Conservation (phyloP, 2,888 invertebrate genomes). For the Stenoptilia bipunctidactyla region DNA sequence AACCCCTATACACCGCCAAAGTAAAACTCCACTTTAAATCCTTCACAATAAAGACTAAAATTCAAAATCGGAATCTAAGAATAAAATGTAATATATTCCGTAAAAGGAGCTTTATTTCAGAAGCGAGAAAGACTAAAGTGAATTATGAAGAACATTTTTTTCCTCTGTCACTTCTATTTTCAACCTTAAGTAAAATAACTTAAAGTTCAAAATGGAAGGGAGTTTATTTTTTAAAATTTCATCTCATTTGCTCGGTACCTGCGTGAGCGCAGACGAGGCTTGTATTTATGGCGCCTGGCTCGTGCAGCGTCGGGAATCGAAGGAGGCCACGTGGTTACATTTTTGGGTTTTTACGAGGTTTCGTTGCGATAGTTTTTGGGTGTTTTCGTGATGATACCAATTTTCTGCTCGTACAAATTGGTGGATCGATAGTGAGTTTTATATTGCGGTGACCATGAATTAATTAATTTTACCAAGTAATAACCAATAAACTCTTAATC, state of each 20-base stretch:
- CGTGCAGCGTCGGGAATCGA: slow-evolving; percentile 37
- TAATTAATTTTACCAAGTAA: slow-evolving; percentile 1
- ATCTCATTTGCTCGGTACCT: slow-evolving; percentile 69
- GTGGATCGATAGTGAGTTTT: no score
- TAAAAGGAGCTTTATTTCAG: slow-evolving; percentile 67
- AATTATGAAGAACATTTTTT: slow-evolving; percentile 46
- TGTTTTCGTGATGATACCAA: no score
- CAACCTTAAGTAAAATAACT: slow-evolving; percentile 12
- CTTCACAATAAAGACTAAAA: neutral
- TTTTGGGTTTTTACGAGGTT: neutral
- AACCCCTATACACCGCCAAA: neutral
- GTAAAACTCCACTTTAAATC: no score
- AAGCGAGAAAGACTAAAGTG: slow-evolving; percentile 65
- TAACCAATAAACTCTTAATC: no score
- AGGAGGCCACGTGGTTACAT: slow-evolving; percentile 37
- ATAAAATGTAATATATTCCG: slow-evolving; percentile 21
- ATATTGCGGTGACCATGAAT: no score
- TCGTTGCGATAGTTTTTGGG: no score
- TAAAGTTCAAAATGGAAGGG: slow-evolving; percentile 28
- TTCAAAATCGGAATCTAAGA: neutral
- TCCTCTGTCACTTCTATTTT: neutral
- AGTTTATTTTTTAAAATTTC: slow-evolving; percentile 25
- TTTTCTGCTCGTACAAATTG: no score
- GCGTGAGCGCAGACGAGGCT: slow-evolving; percentile 61
- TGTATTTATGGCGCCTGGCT: slow-evolving; percentile 68